phyloP scores from a whole-genome alignment of 2,113 vertebrate genomes.

The Hiodon tergisus region DNA sequence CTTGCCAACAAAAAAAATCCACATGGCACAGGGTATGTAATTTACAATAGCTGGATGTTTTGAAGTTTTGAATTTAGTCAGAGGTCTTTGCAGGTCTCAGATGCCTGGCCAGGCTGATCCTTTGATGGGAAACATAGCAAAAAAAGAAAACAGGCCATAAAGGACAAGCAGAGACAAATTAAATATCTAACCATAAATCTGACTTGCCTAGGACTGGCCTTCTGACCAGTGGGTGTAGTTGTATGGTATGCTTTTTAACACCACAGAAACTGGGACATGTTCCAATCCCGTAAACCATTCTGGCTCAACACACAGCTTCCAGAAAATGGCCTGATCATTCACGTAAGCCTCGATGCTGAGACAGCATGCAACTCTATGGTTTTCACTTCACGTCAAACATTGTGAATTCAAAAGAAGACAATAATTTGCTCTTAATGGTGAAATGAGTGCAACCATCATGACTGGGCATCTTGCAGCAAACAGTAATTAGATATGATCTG shows the following conservation, averaged over 20 bases:
- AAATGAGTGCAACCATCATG: slow-evolving; percentile 32
- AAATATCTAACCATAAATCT: slow-evolving; percentile 51
- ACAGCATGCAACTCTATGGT: neutral
- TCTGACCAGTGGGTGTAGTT: slow-evolving; percentile 38
- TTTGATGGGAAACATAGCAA: slow-evolving; percentile 37
- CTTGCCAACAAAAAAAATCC: slow-evolving; percentile 21
- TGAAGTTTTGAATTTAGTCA: slow-evolving; percentile 40
- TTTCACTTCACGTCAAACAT: neutral
- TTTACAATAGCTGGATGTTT: slow-evolving; percentile 39
- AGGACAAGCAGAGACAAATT: slow-evolving; percentile 39
- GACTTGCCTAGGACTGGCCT: slow-evolving; percentile 41
- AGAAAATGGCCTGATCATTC: neutral
- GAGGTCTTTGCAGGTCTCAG: slow-evolving; percentile 32
- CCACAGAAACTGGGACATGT: slow-evolving; percentile 32
- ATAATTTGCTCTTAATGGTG: slow-evolving; percentile 26
- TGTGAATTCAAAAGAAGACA: neutral
- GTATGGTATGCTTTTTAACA: slow-evolving; percentile 32
- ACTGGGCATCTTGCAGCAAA: slow-evolving; percentile 11
- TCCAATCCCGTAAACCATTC: neutral
- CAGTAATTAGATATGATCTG: slow-evolving; percentile 27
- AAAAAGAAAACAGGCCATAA: slow-evolving; percentile 22
- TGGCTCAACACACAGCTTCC: neutral
- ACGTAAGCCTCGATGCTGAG: neutral
- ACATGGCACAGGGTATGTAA: slow-evolving; percentile 26
- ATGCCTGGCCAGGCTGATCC: slow-evolving; percentile 40